Conservation (phyloP, 2,113 vertebrate species). For the Oncorhynchus masou region DNA sequence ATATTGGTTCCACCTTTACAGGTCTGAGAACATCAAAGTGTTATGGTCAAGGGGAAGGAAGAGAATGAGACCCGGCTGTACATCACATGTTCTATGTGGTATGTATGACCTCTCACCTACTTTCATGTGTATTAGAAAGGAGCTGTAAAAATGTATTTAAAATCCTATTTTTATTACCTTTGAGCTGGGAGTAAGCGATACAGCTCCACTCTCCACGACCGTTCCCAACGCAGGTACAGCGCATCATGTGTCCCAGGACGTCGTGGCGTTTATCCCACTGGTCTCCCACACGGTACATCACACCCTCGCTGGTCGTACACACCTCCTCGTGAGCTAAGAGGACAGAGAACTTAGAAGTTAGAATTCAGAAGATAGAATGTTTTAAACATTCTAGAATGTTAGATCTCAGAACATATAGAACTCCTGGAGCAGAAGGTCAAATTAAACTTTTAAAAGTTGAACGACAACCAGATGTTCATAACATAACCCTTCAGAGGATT, state of each 20-base stretch:
- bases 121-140: too few species aligned
- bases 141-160: too few species aligned
- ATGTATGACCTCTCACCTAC: conserved; percentile 54
- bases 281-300: conserved; percentile 91
- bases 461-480: conserved; percentile 47
- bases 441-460: background rate
- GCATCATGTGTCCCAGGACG: conserved; percentile 92
- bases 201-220: conserved; percentile 98
- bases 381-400: background rate
- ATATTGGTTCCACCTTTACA: too few species aligned
- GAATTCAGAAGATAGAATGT: too few species aligned
- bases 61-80: too few species aligned
- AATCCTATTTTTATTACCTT: conserved; percentile 70
- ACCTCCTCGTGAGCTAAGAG: conserved; percentile 88
- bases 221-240: conserved; percentile 89
- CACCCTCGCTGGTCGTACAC: conserved; percentile 89
- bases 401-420: background rate
- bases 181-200: conserved; percentile 86
- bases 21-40: too few species aligned
- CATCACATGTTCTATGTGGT: too few species aligned
- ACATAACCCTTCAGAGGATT: too few species aligned
- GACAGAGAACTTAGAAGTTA: background rate
- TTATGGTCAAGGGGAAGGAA: too few species aligned
- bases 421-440: too few species aligned
- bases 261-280: conserved; percentile 97